Evolutionary conservation across 2,797 vertebrate species (phyloP).

Genomic region (Hoplostethus atlanticus): DNA sequence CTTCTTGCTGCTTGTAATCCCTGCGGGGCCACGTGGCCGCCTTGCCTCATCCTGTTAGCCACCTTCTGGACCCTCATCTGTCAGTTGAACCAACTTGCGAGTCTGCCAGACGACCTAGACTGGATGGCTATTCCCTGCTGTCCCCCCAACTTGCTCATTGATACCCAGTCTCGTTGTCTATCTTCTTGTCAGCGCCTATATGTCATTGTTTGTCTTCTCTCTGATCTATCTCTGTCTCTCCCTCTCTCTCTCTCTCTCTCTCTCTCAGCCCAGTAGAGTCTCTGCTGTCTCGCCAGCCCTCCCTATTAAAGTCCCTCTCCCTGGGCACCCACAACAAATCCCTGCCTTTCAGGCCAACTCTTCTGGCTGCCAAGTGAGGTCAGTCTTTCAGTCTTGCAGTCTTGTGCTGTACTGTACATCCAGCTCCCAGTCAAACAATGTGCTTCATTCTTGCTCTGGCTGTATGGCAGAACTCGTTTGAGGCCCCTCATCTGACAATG

Average conservation of each 20-base stretch:
- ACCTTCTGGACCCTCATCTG: slow-evolving; percentile 91
- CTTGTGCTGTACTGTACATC: slow-evolving; percentile 25
- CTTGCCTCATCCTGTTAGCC: slow-evolving; percentile 93
- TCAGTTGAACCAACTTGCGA: slow-evolving; percentile 65
- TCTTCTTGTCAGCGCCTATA: no score
- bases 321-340: slow-evolving; percentile 31
- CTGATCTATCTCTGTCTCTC: not conserved
- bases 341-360: slow-evolving; percentile 33
- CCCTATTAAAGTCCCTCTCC: not conserved
- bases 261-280: slow-evolving; percentile 7
- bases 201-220: not conserved
- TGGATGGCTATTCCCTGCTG: slow-evolving; percentile 37
- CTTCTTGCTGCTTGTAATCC: slow-evolving; percentile 92
- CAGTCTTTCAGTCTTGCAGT: not conserved
- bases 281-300: not conserved
- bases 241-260: slow-evolving; percentile 1
- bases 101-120: slow-evolving; percentile 43
- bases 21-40: slow-evolving; percentile 86
- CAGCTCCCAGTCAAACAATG: slow-evolving; percentile 44
- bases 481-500: slow-evolving; percentile 2
- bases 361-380: slow-evolving; percentile 45
- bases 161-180: slow-evolving; percentile 21
- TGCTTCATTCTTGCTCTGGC: slow-evolving; percentile 44
- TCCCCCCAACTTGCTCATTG: slow-evolving; percentile 23
- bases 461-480: slow-evolving; percentile 20